These are phyloP conservation scores for Nerophis ophidion DNA, from an alignment of 2,113 vertebrate species.

Conservation along the genomic window DNA sequence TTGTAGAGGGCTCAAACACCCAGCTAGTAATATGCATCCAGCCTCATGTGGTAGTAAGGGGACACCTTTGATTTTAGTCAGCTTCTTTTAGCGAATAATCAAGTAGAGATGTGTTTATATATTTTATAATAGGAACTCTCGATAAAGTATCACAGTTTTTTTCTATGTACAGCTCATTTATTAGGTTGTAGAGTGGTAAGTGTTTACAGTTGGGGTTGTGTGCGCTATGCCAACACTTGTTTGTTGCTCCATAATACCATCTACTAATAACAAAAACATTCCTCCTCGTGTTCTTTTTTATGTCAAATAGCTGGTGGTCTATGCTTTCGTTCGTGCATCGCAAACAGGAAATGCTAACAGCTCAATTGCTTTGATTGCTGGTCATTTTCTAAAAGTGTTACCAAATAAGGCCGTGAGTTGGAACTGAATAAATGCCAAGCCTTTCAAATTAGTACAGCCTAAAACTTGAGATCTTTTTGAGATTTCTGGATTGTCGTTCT, in stretches of 20 bases:
- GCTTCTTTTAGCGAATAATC: conserved; percentile 22
- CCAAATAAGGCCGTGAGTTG: background rate
- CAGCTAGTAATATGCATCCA: background rate
- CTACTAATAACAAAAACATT: background rate
- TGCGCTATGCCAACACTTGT: background rate
- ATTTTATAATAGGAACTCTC: conserved; percentile 13
- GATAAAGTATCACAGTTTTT: conserved; percentile 17
- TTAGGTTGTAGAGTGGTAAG: conserved; percentile 48
- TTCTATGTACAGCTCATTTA: conserved; percentile 48
- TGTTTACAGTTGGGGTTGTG: conserved; percentile 33
- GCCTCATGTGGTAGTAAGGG: background rate
- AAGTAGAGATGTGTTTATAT: conserved; percentile 23
- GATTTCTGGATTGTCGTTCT: no score
- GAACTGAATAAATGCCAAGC: background rate
- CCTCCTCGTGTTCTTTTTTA: background rate
- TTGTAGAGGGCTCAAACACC: background rate
- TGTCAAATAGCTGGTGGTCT: background rate
- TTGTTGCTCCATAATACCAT: background rate
- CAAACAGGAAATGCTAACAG: conserved; percentile 6
- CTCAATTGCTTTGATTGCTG: conserved; percentile 1
- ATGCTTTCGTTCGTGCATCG: background rate
- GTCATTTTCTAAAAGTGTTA: background rate
- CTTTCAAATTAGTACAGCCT: background rate
- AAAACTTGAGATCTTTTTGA: no score
- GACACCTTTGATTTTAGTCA: conserved; percentile 16